Conservation (phyloP, 64 coral and sea anemone species). For the Acropora yongei region DNA sequence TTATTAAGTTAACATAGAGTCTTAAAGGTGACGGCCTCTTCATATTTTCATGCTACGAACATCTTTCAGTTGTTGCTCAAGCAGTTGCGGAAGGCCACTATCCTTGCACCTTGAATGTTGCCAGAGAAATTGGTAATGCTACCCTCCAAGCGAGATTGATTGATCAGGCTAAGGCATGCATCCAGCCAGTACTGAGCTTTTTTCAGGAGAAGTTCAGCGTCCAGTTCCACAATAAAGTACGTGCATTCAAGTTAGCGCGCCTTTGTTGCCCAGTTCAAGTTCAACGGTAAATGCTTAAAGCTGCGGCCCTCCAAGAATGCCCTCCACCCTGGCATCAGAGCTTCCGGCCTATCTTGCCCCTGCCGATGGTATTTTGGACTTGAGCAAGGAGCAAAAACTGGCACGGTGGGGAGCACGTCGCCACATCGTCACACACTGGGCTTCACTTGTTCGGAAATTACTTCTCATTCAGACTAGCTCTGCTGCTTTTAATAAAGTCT, state of each 20-base stretch:
- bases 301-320: neutral
- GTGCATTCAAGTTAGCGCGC: constrained; percentile 43
- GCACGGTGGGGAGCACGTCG: constrained; percentile 40
- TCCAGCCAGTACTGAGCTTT: constrained; percentile 48
- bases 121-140: constrained; percentile 53
- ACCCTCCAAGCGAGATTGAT: constrained; percentile 31
- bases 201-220: constrained; percentile 28
- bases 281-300: neutral
- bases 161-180: constrained; percentile 54
- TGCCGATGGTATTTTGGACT: constrained; percentile 28
- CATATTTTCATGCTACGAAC: constrained; percentile 25
- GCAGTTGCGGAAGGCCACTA: constrained; percentile 60
- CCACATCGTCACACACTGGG: constrained; percentile 56
- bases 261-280: constrained; percentile 20
- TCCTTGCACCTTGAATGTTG: constrained; percentile 12
- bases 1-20: constrained; percentile 15
- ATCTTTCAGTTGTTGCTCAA: constrained; percentile 22
- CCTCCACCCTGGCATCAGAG: constrained; percentile 28
- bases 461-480: constrained; percentile 47
- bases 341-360: constrained; percentile 44
- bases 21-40: constrained; percentile 21
- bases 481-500: constrained; percentile 29
- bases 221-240: neutral
- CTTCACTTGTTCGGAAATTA: constrained; percentile 36
- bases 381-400: constrained; percentile 23